Base-by-base conservation (phyloP, 1,140 invertebrate genomes). In the Pomacea maculata region DNA sequence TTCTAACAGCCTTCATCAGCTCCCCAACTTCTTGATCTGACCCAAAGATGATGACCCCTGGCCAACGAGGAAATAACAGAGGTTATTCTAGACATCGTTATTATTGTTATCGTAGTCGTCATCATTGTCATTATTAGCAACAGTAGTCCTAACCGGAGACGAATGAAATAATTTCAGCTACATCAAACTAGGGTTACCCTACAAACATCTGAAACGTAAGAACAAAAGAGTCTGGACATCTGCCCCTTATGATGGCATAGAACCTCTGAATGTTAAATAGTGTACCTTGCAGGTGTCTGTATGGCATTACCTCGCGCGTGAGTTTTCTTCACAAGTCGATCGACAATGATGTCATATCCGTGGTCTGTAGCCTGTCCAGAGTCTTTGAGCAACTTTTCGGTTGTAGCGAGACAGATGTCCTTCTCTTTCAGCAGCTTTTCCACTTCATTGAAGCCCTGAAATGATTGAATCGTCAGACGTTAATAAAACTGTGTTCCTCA, bases 11-110 rank as follows among this genome's bases (percentile, higher is more conserved):
- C 80, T 95, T 92, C 97, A 99, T 98, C 70, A 98, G 94, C 19
- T 95, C 96, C 0, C 96, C 96, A 15, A 98, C 97, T 93, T 98
- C 97, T 93, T 98, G 97, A 92, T 98, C 97, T 0, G 97, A 98
- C 0, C 96, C 97, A 90, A 97, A 99, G 86, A 98, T 95, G 80
- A 98, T 98, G 54, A 97, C 97, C 72, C 97, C 97, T 91, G 80
- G 1, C 15, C 57, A 61, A 61, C 11, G 57, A 61, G 57, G 0
- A 61, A 11, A 17, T 70, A 21, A 17, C 5, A 70, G 14, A 70
- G 9, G 34, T 70, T 21, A 70, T 11, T 21, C 11, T 12, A 70
- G 21, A 21, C 1, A 21, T 70, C 3, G 11, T 70, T 70, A 21
- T 70, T 5, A 17, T 70, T 70, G 34, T 54, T 6, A 15, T 74